Evolutionary conservation across 2,113 vertebrate species (phyloP).

Genomic region (Cyphomyrus plagiostoma): DNA sequence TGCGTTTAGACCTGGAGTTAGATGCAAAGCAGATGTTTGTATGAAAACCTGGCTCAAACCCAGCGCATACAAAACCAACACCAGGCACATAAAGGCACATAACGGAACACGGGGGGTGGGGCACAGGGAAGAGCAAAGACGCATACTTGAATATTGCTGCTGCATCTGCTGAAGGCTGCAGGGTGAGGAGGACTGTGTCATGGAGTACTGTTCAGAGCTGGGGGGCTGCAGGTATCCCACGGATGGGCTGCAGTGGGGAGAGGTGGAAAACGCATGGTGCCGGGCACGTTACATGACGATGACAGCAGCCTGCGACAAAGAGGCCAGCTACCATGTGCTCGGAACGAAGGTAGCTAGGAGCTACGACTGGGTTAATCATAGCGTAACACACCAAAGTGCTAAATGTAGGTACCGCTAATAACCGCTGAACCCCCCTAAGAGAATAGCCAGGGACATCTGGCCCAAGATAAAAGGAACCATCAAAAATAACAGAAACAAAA

Average conservation of each 20-base stretch:
- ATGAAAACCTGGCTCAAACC: neutral
- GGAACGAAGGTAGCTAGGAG: neutral
- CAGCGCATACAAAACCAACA: neutral
- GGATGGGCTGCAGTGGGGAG: conserved; percentile 67
- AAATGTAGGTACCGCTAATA: neutral
- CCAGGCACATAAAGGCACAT: neutral
- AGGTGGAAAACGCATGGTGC: neutral
- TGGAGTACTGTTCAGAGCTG: conserved; percentile 90
- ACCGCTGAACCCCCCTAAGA: neutral
- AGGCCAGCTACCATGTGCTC: neutral
- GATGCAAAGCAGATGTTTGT: neutral
- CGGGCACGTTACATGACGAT: neutral
- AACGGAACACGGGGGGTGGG: neutral
- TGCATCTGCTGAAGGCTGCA: conserved; percentile 92
- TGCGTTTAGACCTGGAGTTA: neutral
- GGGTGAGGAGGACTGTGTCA: conserved; percentile 86
- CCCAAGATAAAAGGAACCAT: neutral
- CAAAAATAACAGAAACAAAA: neutral
- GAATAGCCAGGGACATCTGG: neutral
- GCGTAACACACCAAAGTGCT: neutral
- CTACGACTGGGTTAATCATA: neutral
- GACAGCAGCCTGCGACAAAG: neutral
- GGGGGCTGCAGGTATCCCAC: conserved; percentile 92
- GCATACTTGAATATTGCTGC: conserved; percentile 95
- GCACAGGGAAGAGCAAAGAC: neutral